Percentiles rank a stretch among this genome's conserved stretches.
Conservation (phyloP, 2,113 vertebrate species). For the Microtus richardsoni region DNA sequence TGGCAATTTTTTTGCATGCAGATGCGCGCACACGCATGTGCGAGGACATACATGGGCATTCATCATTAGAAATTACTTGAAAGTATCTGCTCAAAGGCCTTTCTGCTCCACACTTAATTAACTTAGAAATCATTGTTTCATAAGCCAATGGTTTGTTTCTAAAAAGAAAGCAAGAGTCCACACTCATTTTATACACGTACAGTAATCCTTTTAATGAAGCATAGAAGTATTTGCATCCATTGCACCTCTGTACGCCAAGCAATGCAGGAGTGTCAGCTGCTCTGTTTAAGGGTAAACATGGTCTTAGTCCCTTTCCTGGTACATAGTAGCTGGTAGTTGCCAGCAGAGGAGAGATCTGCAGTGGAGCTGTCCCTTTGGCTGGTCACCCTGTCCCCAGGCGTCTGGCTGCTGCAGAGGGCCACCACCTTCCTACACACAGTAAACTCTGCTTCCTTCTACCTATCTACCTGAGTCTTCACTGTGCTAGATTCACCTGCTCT, state of each 20-base stretch:
- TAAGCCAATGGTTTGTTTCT: neutral
- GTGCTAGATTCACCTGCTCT: neutral
- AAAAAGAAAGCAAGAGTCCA: neutral
- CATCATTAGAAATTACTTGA: neutral
- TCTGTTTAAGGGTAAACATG: neutral
- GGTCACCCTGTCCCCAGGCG: neutral
- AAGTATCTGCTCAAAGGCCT: neutral
- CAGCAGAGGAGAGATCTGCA: neutral
- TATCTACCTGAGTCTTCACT: neutral
- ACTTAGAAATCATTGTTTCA: neutral
- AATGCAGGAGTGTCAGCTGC: too few species aligned
- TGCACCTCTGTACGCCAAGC: too few species aligned
- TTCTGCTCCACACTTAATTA: neutral
- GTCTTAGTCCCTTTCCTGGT: neutral
- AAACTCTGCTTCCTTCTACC: neutral
- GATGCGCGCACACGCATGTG: neutral
- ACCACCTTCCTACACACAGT: neutral
- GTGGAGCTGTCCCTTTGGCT: neutral
- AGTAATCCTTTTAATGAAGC: neutral
- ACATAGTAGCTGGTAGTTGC: neutral
- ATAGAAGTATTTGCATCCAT: neutral
- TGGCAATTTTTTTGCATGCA: neutral
- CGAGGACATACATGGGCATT: neutral
- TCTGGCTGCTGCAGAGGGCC: neutral
- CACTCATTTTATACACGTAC: too few species aligned